These are phyloP conservation scores for Penaeus indicus DNA, from an alignment of 1,140 invertebrate species.

Conservation along the genomic window DNA sequence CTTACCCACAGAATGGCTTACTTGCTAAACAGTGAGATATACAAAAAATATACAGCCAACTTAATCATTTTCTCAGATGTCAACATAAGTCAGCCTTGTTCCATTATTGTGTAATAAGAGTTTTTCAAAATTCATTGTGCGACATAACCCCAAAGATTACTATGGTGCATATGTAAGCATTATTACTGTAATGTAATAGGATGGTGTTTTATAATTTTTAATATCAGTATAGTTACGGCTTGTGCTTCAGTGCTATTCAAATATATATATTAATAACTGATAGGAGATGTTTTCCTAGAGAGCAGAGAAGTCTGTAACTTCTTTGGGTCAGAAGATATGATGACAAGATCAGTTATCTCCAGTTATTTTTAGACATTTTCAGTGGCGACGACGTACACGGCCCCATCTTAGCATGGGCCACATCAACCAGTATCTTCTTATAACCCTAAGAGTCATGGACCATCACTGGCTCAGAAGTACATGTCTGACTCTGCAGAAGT, in stretches of 20 bases:
- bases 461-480: slow-evolving; percentile 15
- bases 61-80: slow-evolving; percentile 21
- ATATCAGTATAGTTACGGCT: slow-evolving; percentile 60
- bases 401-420: background rate
- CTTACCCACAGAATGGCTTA: slow-evolving; percentile 54
- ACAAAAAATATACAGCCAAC: slow-evolving; percentile 36
- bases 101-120: slow-evolving; percentile 40
- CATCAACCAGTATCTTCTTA: background rate
- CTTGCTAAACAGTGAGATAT: slow-evolving; percentile 49
- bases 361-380: slow-evolving; percentile 23
- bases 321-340: slow-evolving; percentile 26
- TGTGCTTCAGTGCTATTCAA: slow-evolving; percentile 62
- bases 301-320: slow-evolving; percentile 53
- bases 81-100: slow-evolving; percentile 44
- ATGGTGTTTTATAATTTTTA: slow-evolving; percentile 60
- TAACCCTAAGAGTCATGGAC: slow-evolving; percentile 22
- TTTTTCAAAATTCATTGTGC: slow-evolving; percentile 54
- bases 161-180: slow-evolving; percentile 59
- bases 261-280: slow-evolving; percentile 49
- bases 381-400: background rate
- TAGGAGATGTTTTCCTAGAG: slow-evolving; percentile 51
- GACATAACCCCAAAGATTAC: slow-evolving; percentile 55
- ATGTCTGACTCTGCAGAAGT: slow-evolving; percentile 24
- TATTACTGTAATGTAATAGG: slow-evolving; percentile 58
- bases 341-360: background rate